Evolutionary conservation across 2,888 invertebrate species (phyloP), one percentile per base, ranked within the genome.

Genomic region (Melangyna quadrimaculata): DNA sequence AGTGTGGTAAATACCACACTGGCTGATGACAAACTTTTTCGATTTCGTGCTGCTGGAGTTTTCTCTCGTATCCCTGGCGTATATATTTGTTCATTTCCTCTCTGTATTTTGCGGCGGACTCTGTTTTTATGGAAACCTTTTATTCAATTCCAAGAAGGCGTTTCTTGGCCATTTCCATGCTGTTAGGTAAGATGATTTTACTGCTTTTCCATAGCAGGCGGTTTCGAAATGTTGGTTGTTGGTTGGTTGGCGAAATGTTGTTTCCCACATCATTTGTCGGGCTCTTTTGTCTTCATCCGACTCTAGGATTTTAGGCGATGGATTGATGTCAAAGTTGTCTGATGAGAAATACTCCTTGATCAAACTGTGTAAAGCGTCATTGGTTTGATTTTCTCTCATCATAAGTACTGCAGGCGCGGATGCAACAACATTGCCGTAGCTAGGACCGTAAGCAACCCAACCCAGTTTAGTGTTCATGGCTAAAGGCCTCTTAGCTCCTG

Each of bases 81-180:
- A 4, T 27, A 32, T 7, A 4, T 32, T 32, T 32, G 8, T 5
- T 7, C 6, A 78, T 61, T 5, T 51, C 69, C 14, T 14, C n/a
- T n/a, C n/a, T 43, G n/a, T n/a, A n/a, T n/a, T 1, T 75, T 55
- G 72, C 22, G 9, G 53, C 72, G 37, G 77, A 88, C 4, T 72
- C 70, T 27, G 32, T n/a, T 57, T 87, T 75, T 22, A 71, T 65
- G 0, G 24, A 32, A 65, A 87, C 65, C 55, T 81, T 87, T 24
- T 51, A 69, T 37, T 88, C 88, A 19, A 88, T 55, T 19, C 73
- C 73, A 35, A 70, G 4, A 19, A 88, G 35, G 10, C 87, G 69
- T 61, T 67, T 63, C 22, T 70, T 32, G 7, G 88, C 89, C 77
- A 81, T 87, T n/a, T n/a, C n/a, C n/a, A n/a, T n/a, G n/a, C n/a